phyloP scores from a whole-genome alignment of 2,113 vertebrate species.

The Alligator mississippiensis region DNA sequence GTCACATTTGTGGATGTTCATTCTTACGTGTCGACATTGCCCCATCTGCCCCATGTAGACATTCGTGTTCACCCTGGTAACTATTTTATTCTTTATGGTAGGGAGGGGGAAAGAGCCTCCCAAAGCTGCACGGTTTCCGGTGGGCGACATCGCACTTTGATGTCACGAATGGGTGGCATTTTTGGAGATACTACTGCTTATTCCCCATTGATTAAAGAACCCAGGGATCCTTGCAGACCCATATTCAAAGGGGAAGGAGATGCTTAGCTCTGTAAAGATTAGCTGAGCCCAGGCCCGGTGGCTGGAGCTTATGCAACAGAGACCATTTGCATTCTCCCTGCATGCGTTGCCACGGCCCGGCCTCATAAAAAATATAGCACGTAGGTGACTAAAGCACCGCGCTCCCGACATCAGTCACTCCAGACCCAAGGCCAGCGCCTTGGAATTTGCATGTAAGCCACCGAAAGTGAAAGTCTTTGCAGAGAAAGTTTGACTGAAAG shows the following conservation, averaged over 20 bases:
- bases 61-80: background rate
- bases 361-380: background rate
- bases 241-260: background rate
- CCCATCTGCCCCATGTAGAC: background rate
- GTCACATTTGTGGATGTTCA: no score
- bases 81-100: background rate
- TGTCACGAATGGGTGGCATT: background rate
- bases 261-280: background rate
- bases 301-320: background rate
- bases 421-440: background rate
- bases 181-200: background rate
- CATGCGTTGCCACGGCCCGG: background rate
- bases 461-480: background rate
- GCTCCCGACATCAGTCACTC: background rate
- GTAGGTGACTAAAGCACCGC: background rate
- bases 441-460: background rate
- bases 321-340: background rate
- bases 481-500: background rate
- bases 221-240: background rate
- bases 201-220: background rate
- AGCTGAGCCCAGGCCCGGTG: background rate
- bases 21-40: no score
- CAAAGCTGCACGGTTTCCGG: background rate
- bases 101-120: background rate
- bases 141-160: background rate